Evolutionary conservation across 1,140 invertebrate genomes (phyloP), one percentile per base, ranked within the genome.

Genomic region (Drosophila sturtevanti): DNA sequence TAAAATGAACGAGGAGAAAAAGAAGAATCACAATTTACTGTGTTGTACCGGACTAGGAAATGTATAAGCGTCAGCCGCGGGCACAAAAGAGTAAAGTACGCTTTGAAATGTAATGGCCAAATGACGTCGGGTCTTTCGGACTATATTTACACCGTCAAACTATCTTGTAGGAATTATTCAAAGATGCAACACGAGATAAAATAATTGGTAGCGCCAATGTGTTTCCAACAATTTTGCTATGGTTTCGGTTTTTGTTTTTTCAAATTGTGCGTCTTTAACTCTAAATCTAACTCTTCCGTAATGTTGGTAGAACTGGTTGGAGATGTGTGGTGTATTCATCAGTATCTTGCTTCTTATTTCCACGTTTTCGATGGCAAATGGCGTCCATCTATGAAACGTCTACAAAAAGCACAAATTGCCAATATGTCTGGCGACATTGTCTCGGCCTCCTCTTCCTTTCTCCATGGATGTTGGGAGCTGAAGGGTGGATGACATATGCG

Each of bases 351-450:
- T 21, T 16, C 41, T 60, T 60, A 35, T 60, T 51, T 51, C 24
- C 24, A 63, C 12, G 48, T 18, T 35, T 31, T 48, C 41, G 16
- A 48, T 16, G 41, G 41, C 41, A 48, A 48, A 48, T 48, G 16
- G 16, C 6, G 16, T 1, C 16, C 16, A 48, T 21, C 41, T 21
- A 48, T 48, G 41, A 1, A 22, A 54, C 24, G 16, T 21, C 22
- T 6, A 31, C 18, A 27, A 38, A 41, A 58, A 61, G 77, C 67
- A 77, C 73, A 77, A 77, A 77, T 77, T 71, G 73, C 67, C 74
- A 77, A 77, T 77, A 77, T 77, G 73, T 77, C 74, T 77, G 74
- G 72, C 73, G 74, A 77, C 74, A 58, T 75, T 64, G 72, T 48
- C 41, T 48, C 18, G 9, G 2, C 41, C 16, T 35, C 64, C 51